Evolutionary conservation across 1,140 invertebrate species (phyloP).

Genomic region (Drosophila leontia): DNA sequence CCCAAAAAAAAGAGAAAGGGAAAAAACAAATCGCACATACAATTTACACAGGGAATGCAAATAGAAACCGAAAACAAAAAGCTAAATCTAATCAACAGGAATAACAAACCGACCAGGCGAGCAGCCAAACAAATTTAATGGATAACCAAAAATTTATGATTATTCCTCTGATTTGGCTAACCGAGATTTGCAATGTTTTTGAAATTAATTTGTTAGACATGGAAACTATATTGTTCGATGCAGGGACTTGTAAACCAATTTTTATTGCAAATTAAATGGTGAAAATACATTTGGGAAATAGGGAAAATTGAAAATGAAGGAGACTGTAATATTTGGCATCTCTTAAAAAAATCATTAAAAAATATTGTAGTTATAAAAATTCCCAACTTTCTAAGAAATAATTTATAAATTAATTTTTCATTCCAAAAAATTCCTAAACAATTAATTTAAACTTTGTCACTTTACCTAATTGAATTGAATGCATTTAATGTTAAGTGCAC

Average conservation of each 20-base stretch:
- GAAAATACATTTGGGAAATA: not conserved
- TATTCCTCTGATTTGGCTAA: conserved; percentile 26
- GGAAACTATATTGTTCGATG: not conserved
- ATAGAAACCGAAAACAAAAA: conserved; percentile 39
- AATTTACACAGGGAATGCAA: conserved; percentile 18
- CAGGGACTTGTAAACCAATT: not conserved
- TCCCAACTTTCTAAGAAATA: too few species aligned
- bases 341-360: too few species aligned
- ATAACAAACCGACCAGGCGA: conserved; percentile 37
- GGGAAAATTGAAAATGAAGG: not conserved
- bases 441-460: not conserved
- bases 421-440: not conserved
- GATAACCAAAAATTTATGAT: conserved; percentile 50
- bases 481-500: not conserved
- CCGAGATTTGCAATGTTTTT: conserved; percentile 4
- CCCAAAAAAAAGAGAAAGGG: not conserved
- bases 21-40: not conserved
- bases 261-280: not conserved
- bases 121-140: conserved; percentile 44
- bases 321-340: not conserved
- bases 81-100: conserved; percentile 52
- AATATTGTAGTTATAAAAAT: not conserved
- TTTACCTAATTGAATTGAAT: not conserved
- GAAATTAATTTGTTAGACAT: conserved; percentile 7
- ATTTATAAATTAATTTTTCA: too few species aligned